Conservation (phyloP, 2,797 vertebrate species). For the Margarornis squamiger region DNA sequence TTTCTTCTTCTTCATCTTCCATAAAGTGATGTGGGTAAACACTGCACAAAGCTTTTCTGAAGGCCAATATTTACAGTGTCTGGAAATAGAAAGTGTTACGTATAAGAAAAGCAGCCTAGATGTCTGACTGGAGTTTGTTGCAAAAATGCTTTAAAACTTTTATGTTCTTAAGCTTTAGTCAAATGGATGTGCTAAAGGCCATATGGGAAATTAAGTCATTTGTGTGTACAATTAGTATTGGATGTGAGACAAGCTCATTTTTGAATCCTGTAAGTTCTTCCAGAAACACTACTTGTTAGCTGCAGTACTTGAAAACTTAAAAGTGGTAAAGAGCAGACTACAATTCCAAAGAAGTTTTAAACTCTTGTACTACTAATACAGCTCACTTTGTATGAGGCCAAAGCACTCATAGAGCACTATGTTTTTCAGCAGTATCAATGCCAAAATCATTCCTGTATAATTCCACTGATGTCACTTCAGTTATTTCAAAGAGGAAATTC, state of each 20-base stretch:
- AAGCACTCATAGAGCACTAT: slow-evolving; percentile 63
- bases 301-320: not conserved
- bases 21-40: slow-evolving; percentile 17
- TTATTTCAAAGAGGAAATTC: slow-evolving; percentile 64
- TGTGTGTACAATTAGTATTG: not conserved
- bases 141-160: slow-evolving; percentile 29
- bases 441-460: slow-evolving; percentile 67
- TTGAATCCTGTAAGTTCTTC: slow-evolving; percentile 26
- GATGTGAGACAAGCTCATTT: not conserved
- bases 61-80: slow-evolving; percentile 38
- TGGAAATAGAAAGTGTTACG: slow-evolving; percentile 21
- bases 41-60: slow-evolving; percentile 4
- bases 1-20: slow-evolving; percentile 22
- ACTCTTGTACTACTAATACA: slow-evolving; percentile 58
- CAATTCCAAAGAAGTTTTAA: slow-evolving; percentile 66
- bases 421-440: slow-evolving; percentile 61
- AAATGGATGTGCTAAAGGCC: slow-evolving; percentile 13
- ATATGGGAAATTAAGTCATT: slow-evolving; percentile 2
- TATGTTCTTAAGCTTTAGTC: slow-evolving; percentile 36
- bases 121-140: slow-evolving; percentile 46
- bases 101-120: slow-evolving; percentile 65
- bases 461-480: slow-evolving; percentile 67
- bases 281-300: slow-evolving; percentile 38
- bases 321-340: slow-evolving; percentile 13
- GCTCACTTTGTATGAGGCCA: slow-evolving; percentile 68